phyloP scores from a whole-genome alignment of 2,888 invertebrate species.

The Trachelus iudaicus region DNA sequence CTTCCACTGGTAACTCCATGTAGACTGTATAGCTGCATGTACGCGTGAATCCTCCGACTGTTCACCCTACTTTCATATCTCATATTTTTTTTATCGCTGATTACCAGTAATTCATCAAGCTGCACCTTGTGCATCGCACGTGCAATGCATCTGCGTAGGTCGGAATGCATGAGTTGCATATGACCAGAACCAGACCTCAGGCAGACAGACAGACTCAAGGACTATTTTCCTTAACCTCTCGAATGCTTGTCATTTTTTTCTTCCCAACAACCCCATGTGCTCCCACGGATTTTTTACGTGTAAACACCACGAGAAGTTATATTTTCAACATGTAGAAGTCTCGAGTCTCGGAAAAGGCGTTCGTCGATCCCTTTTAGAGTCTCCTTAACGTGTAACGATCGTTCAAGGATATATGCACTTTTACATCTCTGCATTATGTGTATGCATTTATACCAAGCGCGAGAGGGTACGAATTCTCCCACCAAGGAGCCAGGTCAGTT shows the following conservation, averaged over 20 bases:
- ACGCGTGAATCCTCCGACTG: neutral
- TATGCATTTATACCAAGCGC: neutral
- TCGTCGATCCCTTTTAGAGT: neutral
- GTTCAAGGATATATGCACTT: neutral
- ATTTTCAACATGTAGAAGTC: neutral
- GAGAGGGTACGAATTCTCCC: constrained; percentile 20
- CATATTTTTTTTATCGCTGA: neutral
- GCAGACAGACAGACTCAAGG: neutral
- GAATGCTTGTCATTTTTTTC: neutral
- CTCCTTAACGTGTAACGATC: neutral
- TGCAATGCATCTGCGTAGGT: neutral
- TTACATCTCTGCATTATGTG: neutral
- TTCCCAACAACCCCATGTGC: neutral
- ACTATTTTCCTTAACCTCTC: neutral
- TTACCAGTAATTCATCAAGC: neutral
- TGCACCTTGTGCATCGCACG: neutral
- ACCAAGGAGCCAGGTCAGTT: constrained; percentile 21
- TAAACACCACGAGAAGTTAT: neutral
- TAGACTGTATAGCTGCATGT: neutral
- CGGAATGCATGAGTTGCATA: neutral
- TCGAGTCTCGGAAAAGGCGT: neutral
- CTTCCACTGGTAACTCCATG: neutral
- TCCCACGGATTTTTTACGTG: neutral
- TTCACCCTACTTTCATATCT: neutral
- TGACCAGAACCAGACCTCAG: neutral